Conservation (phyloP, 2,888 invertebrate species). For the Onthophagus sagittarius region DNA sequence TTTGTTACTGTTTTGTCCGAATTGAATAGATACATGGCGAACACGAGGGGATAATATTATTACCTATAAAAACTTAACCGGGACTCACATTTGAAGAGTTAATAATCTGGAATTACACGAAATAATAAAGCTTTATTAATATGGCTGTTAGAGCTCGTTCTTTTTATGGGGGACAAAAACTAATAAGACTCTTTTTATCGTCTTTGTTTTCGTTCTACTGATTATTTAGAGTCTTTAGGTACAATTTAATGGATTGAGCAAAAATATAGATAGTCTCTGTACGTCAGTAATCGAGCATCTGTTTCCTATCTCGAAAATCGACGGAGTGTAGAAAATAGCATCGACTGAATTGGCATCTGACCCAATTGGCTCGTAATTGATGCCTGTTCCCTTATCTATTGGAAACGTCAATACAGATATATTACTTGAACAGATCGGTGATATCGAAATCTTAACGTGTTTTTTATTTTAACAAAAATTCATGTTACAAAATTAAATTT, state of each 20-base stretch:
- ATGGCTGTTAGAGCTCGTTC: no score
- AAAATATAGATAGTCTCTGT: neutral
- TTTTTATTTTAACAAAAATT: neutral
- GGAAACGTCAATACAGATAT: neutral
- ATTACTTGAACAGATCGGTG: neutral
- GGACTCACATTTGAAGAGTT: no score
- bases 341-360: slow-evolving; percentile 6
- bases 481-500: neutral
- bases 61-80: no score
- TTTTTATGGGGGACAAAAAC: no score
- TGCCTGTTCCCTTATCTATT: slow-evolving; percentile 7
- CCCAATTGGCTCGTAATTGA: slow-evolving; percentile 9
- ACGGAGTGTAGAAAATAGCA: neutral
- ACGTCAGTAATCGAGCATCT: neutral
- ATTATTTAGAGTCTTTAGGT: no score
- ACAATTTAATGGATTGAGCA: no score
- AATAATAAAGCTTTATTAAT: no score
- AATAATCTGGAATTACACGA: no score
- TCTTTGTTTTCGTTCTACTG: no score
- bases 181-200: no score
- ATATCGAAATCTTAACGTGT: neutral
- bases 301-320: neutral
- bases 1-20: neutral
- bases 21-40: neutral
- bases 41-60: neutral